Conservation (phyloP, 2,888 invertebrate species). For the Rotaria macrura region DNA sequence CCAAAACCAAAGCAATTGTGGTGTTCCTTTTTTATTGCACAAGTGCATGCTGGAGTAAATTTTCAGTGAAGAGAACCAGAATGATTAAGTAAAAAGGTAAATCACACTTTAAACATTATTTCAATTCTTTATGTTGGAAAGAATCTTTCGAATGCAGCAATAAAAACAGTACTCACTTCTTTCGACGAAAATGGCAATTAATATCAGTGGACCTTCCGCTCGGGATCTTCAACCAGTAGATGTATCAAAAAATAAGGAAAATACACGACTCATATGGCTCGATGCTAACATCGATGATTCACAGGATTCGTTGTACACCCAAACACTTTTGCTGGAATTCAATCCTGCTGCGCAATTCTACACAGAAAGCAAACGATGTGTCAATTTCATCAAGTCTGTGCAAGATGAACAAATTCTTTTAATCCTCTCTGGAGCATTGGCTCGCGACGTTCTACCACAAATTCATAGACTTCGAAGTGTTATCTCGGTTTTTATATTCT, state of each 20-base stretch:
- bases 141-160: too few species aligned
- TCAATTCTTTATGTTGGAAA: too few species aligned
- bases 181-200: too few species aligned
- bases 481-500: not conserved
- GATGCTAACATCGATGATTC: not conserved
- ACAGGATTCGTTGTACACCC: not conserved
- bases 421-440: not conserved
- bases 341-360: not conserved
- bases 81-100: too few species aligned
- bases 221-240: not conserved
- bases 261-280: not conserved
- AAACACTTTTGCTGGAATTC: not conserved
- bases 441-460: not conserved
- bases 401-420: not conserved
- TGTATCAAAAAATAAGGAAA: not conserved
- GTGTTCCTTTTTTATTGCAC: too few species aligned
- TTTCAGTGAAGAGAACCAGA: too few species aligned
- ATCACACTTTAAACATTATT: too few species aligned
- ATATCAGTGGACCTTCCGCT: too few species aligned
- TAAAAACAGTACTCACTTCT: too few species aligned
- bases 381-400: not conserved
- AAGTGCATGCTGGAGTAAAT: too few species aligned
- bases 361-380: not conserved
- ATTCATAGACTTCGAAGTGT: not conserved
- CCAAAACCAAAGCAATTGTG: too few species aligned